phyloP scores from a whole-genome alignment of 37 sponge, comb jelly and placozoan genomes.

The Dysidea cf. avara region DNA sequence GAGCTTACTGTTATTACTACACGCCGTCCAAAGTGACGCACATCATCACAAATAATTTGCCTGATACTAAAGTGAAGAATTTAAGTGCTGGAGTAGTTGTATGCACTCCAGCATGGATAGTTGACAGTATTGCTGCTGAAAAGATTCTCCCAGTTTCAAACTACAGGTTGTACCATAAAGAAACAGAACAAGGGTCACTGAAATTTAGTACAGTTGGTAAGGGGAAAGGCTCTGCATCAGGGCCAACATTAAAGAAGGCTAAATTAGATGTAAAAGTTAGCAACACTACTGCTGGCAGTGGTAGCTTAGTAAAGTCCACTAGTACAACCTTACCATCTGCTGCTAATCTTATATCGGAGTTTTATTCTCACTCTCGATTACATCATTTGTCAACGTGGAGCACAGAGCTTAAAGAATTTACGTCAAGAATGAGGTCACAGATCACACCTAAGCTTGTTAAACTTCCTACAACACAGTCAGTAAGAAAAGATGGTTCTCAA shows the following conservation, averaged over 20 bases:
- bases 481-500: slow-evolving; percentile 5
- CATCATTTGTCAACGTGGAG: slow-evolving; percentile 91
- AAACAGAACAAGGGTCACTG: slow-evolving; percentile 41
- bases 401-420: slow-evolving; percentile 72
- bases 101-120: slow-evolving; percentile 59
- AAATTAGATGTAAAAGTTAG: too few relatives aligned
- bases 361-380: slow-evolving; percentile 85
- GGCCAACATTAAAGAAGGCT: slow-evolving; percentile 4
- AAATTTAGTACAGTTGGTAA: too few relatives aligned
- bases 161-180: slow-evolving; percentile 44
- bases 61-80: slow-evolving; percentile 75
- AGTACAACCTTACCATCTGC: too few relatives aligned
- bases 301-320: too few relatives aligned
- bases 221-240: background rate
- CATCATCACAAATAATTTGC: slow-evolving; percentile 79
- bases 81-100: slow-evolving; percentile 29
- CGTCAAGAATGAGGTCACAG: slow-evolving; percentile 20
- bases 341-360: slow-evolving; percentile 70
- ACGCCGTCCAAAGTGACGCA: slow-evolving; percentile 67
- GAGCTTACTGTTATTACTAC: slow-evolving; percentile 66
- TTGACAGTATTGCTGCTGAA: slow-evolving; percentile 70
- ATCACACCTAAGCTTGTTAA: slow-evolving; percentile 15
- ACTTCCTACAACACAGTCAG: slow-evolving; percentile 16
- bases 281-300: too few relatives aligned
- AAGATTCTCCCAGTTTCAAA: slow-evolving; percentile 23